Conservation (phyloP, 1,140 invertebrate species). For the Alviniconcha marisindica region DNA sequence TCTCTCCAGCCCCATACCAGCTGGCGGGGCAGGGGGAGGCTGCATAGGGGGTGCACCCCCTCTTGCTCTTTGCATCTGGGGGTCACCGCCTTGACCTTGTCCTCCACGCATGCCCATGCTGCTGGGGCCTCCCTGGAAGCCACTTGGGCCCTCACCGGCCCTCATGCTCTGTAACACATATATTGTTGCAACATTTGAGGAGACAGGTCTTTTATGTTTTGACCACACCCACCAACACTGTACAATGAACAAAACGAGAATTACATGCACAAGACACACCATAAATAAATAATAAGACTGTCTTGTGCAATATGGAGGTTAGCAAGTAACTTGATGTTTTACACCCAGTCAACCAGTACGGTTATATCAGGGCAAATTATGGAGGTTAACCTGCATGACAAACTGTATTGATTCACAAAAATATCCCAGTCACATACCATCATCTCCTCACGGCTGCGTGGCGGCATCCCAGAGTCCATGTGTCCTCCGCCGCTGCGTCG, state of each 20-base stretch:
- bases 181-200: too few species aligned
- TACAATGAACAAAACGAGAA: not conserved
- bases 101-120: conserved; percentile 43
- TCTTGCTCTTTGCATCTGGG: conserved; percentile 43
- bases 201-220: too few species aligned
- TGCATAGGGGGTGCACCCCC: conserved; percentile 62
- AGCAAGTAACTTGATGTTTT: too few species aligned
- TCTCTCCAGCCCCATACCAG: conserved; percentile 58
- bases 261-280: not conserved
- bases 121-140: not conserved
- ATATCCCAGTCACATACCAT: too few species aligned
- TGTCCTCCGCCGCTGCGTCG: conserved; percentile 32
- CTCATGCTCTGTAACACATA: too few species aligned
- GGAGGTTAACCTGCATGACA: too few species aligned
- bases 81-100: conserved; percentile 14
- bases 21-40: conserved; percentile 67
- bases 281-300: too few species aligned
- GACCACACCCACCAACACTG: too few species aligned
- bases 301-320: too few species aligned
- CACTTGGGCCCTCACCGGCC: not conserved
- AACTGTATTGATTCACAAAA: too few species aligned
- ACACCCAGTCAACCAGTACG: too few species aligned
- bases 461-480: conserved; percentile 13
- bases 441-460: conserved; percentile 46
- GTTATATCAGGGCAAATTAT: too few species aligned